A percentile compares a stretch with the other conserved stretches of the same genome.
phyloP scores from a whole-genome alignment of 2,797 vertebrate species.

The Mionectes olivaceus region DNA sequence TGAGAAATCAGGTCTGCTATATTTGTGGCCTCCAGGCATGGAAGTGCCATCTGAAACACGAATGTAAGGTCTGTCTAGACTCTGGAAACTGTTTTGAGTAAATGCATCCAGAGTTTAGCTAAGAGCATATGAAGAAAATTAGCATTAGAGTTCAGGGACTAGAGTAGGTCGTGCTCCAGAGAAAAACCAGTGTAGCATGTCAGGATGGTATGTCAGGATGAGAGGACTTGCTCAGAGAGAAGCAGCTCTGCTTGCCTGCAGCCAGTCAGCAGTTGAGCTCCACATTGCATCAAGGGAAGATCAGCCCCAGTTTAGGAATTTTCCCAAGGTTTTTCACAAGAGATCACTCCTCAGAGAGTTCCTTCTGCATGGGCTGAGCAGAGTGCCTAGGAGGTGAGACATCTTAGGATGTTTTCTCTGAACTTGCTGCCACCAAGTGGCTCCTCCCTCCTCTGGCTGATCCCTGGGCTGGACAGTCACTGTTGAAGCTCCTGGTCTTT shows the following conservation, averaged over 20 bases:
- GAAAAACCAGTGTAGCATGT: fast-evolving
- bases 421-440: background rate
- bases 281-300: background rate
- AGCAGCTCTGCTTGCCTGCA: background rate
- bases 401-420: background rate
- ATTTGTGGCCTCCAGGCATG: background rate
- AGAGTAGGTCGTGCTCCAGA: background rate
- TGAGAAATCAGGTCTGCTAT: background rate
- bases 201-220: background rate
- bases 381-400: background rate
- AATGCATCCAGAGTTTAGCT: conserved; percentile 5
- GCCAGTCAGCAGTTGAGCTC: background rate
- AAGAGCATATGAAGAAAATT: conserved; percentile 1
- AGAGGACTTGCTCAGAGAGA: background rate
- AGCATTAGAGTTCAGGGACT: background rate
- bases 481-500: background rate
- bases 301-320: background rate
- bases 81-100: background rate
- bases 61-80: background rate
- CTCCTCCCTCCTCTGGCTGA: background rate
- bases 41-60: background rate
- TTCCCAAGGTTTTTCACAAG: background rate
- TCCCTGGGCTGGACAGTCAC: background rate
- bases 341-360: background rate
- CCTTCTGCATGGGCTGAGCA: background rate